Base-by-base conservation (phyloP, 1,140 invertebrate genomes). In the Magallana gigas region DNA sequence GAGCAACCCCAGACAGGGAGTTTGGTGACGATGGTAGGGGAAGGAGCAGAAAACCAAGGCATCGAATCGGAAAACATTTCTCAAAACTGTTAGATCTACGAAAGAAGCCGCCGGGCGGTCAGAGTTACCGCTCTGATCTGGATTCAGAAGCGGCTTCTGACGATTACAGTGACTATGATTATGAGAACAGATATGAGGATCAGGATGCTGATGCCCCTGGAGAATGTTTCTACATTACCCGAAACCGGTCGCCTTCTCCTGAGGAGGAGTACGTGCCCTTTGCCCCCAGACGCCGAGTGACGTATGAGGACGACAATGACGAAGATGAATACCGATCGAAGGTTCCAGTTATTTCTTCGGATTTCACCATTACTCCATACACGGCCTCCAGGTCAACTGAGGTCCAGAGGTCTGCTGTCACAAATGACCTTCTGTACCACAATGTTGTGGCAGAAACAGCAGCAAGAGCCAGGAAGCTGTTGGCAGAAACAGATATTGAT, bases 361-460 rank as follows among this genome's bases (percentile, higher is more conserved):
- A 90, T 58, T 60, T 90, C 16, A 84, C 84, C 8, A 68, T 88
- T 36, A 81, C 85, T 11, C 80, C 59, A 18, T 89, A 90, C 56
- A 76, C 68, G 11, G 68, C 68, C 23, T 8, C 68, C 0, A 83
- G 18, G 48, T 83, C 81, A 18, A 57, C 57, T 4, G 59, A 62
- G 36, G 58, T 59, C 56, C 29, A 58, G n/a, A 60, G 23, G 11
- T 84, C 57, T 1, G 60, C 87, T 3, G 68, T 89, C 1, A 18
- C 81, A 64, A 87, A 91, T 23, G 89, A 90, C 68, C 62, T 91
- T 81, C 64, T 87, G n/a, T 91, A 90, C 62, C 89, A 91, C 48
- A 84, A 90, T 23, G 59, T 90, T 68, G 90, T 91, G 57, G 86
- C 89, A 56, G 83, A 86, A 23, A 90, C 91, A 18, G 91, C 91